These are phyloP conservation scores for Anabacerthia variegaticeps DNA, from an alignment of 2,797 vertebrate species.

Conservation along the genomic window DNA sequence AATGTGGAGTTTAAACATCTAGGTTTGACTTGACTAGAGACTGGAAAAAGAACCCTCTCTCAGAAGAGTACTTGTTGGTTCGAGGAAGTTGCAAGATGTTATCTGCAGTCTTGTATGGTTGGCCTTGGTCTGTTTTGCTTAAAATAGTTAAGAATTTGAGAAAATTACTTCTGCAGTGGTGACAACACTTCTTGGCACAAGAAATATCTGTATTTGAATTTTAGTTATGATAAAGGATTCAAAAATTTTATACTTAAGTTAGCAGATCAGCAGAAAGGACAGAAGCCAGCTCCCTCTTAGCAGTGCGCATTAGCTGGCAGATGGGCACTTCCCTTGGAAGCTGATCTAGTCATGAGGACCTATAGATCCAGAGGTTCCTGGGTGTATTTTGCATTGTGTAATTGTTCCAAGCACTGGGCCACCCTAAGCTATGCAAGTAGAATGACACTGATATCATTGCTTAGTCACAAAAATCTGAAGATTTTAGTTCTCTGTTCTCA, in stretches of 20 bases:
- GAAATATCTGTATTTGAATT: background rate
- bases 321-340: background rate
- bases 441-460: background rate
- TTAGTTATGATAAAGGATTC: background rate
- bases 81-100: background rate
- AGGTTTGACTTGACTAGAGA: background rate
- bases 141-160: background rate
- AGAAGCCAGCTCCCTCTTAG: background rate
- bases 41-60: background rate
- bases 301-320: background rate
- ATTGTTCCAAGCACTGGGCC: background rate
- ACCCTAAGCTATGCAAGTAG: background rate
- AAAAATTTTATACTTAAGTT: background rate
- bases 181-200: background rate
- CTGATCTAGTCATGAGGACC: background rate
- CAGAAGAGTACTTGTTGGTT: background rate
- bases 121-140: background rate
- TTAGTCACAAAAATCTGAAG: background rate
- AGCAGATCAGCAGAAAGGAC: background rate
- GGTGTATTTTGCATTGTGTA: background rate
- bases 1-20: background rate
- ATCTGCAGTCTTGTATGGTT: background rate
- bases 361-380: background rate
- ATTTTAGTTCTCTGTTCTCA: background rate
- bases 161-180: background rate